phyloP scores from a whole-genome alignment of 2,113 vertebrate species.

The Pholis gunnellus region DNA sequence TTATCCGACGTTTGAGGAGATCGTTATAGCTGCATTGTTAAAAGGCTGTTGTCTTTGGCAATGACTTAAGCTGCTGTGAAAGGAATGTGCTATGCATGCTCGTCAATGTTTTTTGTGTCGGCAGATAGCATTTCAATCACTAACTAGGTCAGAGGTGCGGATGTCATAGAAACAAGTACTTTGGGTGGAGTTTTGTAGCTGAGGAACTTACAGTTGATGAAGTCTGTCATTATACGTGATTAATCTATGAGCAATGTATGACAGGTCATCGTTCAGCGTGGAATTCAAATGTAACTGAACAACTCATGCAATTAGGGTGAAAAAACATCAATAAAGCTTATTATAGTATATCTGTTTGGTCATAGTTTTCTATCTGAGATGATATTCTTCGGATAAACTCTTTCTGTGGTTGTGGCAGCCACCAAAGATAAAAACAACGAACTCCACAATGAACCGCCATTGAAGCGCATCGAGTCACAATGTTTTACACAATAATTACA shows the following conservation, averaged over 20 bases:
- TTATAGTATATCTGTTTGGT: not conserved
- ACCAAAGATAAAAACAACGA: not conserved
- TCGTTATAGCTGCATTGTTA: conserved; percentile 9
- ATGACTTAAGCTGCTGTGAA: not conserved
- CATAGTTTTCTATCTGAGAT: not conserved
- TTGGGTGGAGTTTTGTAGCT: conserved; percentile 38
- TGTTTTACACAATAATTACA: conserved; percentile 2
- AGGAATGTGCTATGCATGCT: not conserved
- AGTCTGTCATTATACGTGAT: not conserved
- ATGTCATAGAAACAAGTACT: not conserved
- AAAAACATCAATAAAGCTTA: not conserved
- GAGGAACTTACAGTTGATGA: not conserved
- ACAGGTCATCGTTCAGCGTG: not conserved
- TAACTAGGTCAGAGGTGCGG: not conserved
- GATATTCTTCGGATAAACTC: not conserved
- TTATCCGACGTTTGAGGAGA: not conserved
- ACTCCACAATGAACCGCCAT: not conserved
- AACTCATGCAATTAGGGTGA: not conserved
- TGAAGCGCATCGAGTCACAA: not conserved
- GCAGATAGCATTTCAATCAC: conserved; percentile 13
- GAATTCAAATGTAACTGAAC: not conserved
- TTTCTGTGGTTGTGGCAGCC: not conserved
- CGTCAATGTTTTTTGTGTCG: not conserved
- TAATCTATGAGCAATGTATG: not conserved
- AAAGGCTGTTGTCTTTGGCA: conserved; percentile 22